These are phyloP conservation scores for Cataglyphis cursor DNA, from an alignment of 2,888 invertebrate species.

Conservation along the genomic window DNA sequence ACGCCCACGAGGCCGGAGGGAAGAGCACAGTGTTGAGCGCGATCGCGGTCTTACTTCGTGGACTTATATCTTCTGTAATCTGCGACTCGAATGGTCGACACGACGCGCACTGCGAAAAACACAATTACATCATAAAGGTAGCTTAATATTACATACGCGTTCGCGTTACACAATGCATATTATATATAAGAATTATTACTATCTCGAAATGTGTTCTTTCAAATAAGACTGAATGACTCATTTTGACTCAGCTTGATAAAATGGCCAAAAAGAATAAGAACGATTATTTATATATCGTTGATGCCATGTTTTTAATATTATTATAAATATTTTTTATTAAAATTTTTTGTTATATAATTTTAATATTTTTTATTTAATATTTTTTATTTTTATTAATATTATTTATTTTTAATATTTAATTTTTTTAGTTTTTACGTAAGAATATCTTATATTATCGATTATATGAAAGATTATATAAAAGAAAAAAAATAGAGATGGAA, in stretches of 20 bases:
- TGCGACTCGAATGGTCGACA: not conserved
- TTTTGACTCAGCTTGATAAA: not conserved
- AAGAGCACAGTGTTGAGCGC: not conserved
- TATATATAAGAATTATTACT: not conserved
- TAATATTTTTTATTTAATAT: too few relatives aligned
- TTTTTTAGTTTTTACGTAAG: not conserved
- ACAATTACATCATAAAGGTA: constrained; percentile 2
- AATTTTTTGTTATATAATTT: too few relatives aligned
- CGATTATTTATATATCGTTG: not conserved
- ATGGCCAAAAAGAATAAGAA: not conserved
- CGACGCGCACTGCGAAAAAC: not conserved
- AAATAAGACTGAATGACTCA: not conserved
- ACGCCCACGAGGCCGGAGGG: not conserved
- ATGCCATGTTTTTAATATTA: not conserved
- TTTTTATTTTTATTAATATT: too few relatives aligned
- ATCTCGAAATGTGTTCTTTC: not conserved
- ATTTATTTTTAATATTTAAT: too few relatives aligned
- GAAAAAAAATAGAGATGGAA: not conserved
- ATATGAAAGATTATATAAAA: not conserved
- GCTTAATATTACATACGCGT: not conserved
- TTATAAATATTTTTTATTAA: not conserved
- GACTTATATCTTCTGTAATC: constrained; percentile 5
- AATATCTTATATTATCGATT: not conserved
- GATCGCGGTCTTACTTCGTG: not conserved
- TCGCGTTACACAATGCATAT: not conserved